Evolutionary conservation across 2,797 vertebrate genomes (phyloP), one percentile per base, ranked within the genome.

Genomic region (Chelon auratus): DNA sequence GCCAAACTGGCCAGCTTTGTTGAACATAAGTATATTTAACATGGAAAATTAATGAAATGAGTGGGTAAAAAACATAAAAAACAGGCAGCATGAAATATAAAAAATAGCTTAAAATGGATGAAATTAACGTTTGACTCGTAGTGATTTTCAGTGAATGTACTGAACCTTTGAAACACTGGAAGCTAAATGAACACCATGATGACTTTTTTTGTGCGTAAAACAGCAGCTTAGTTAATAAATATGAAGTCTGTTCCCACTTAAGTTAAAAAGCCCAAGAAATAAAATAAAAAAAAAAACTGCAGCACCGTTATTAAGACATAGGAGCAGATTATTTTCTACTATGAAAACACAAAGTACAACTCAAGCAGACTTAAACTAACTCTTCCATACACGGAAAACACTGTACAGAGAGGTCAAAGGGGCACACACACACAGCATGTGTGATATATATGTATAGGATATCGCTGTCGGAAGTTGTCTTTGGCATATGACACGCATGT

Each of bases 141-240:
- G 24, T 63, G 50, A 20, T 26, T 45, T 58, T 5, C n/a, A 26
- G 30, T 45, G 15, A 36, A n/a, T 60, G 43, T 50, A 18, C 2
- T 67, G 45, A 42, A 75, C 42, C 45, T 18, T 17, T 20, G 8
- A 78, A 20, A 76, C 9, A 57, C 48, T 2, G 4, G 2, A 55
- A 9, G 20, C 36, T 22, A 59, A 9, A 36, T 48, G 17, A 79
- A 47, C 18, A 61, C 36, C n/a, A 30, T 52, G 42, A 62, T 18
- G 26, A 48, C 36, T 36, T 59, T 77, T 77, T 77, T 77, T 88
- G 84, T 84, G 82, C 58, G 5, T 66, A 60, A 1, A 50, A 66
- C 39, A 78, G 66, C 43, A 62, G 5, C 69, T 81, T 17, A 24
- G 62, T 62, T 61, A 58, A 69, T 66, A 82, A 80, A 78, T 64